These are phyloP conservation scores for Yponomeuta plumbellus DNA, from an alignment of 2,888 invertebrate genomes.

Conservation along the genomic window DNA sequence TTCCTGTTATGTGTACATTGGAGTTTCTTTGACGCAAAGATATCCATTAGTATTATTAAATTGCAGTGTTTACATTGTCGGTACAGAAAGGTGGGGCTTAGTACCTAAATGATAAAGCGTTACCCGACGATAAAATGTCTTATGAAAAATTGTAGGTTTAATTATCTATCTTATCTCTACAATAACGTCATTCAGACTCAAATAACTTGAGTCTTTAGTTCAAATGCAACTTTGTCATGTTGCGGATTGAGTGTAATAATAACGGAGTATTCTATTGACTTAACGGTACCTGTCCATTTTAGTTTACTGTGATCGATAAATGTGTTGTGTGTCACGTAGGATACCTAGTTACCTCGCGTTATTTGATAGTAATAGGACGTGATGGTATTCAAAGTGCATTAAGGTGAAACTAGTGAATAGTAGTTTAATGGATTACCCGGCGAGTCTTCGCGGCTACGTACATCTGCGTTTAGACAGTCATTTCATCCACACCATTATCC, in stretches of 20 bases:
- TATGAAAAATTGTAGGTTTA: conserved; percentile 4
- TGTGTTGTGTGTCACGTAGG: too few relatives aligned
- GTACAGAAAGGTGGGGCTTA: conserved; percentile 12
- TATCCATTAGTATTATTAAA: neutral
- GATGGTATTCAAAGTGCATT: neutral
- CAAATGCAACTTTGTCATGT: conserved; percentile 33
- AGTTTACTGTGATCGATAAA: too few relatives aligned
- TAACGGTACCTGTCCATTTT: too few relatives aligned
- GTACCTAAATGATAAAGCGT: neutral
- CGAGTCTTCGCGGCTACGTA: neutral
- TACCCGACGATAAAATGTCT: conserved; percentile 6
- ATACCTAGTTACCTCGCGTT: neutral
- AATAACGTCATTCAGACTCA: conserved; percentile 52
- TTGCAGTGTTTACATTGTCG: neutral
- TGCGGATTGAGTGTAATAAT: too few relatives aligned
- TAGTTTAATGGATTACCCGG: neutral
- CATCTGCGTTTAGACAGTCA: neutral
- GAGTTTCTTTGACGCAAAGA: neutral
- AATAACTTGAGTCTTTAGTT: conserved; percentile 28
- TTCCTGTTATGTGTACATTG: too few relatives aligned
- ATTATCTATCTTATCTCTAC: conserved; percentile 58
- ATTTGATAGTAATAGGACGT: neutral
- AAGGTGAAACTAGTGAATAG: neutral
- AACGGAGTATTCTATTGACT: too few relatives aligned
- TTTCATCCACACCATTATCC: neutral